These are phyloP conservation scores for Thumatha senex DNA, from an alignment of 2,888 invertebrate genomes.

Conservation along the genomic window DNA sequence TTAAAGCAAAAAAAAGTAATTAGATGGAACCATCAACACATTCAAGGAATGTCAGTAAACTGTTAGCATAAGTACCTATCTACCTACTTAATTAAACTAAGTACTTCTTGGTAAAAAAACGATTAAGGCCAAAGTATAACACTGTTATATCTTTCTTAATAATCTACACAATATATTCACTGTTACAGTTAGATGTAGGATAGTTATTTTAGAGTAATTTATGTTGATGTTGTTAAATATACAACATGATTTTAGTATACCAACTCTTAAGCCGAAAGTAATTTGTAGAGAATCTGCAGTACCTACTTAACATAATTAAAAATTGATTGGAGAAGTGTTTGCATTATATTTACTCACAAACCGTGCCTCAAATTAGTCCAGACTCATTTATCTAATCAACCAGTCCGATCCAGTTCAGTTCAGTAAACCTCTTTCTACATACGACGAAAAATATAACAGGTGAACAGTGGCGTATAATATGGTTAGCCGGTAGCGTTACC, in stretches of 20 bases:
- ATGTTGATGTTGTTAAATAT: too few species aligned
- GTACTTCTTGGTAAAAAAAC: constrained; percentile 37
- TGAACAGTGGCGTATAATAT: too few species aligned
- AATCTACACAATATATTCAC: constrained; percentile 23
- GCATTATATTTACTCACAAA: too few species aligned
- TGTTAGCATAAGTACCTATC: constrained; percentile 29
- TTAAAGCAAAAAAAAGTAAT: constrained; percentile 18
- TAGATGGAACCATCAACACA: constrained; percentile 19
- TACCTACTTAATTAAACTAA: constrained; percentile 38
- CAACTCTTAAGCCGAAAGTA: background rate
- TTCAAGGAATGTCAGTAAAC: constrained; percentile 28
- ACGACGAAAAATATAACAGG: too few species aligned
- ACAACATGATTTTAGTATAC: too few species aligned
- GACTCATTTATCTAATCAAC: too few species aligned
- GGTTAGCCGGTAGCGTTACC: too few species aligned
- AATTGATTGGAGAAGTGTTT: too few species aligned
- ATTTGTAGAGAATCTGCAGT: background rate
- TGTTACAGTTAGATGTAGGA: constrained; percentile 25
- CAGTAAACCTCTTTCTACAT: too few species aligned
- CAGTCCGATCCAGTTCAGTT: too few species aligned
- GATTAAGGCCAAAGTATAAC: constrained; percentile 29
- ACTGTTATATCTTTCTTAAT: constrained; percentile 36
- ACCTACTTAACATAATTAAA: too few species aligned
- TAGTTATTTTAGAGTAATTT: constrained; percentile 5
- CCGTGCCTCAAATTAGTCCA: too few species aligned